These are phyloP conservation scores for Philonicus albiceps DNA, from an alignment of 2,888 invertebrate species.

Conservation along the genomic window DNA sequence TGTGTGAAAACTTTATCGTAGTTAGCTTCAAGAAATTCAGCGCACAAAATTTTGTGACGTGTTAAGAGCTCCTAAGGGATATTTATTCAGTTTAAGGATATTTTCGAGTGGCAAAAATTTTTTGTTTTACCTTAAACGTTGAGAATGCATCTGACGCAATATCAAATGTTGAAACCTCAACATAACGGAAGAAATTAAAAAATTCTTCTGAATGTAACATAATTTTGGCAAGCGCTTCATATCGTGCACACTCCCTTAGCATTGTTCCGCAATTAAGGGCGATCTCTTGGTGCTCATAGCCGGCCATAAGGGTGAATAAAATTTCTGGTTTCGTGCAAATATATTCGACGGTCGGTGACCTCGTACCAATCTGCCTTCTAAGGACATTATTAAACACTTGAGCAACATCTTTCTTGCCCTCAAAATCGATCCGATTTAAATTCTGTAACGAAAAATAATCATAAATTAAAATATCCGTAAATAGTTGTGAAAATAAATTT, in stretches of 20 bases:
- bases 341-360: conserved; percentile 98
- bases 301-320: conserved; percentile 94
- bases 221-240: conserved; percentile 97
- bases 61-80: conserved; percentile 84
- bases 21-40: conserved; percentile 98
- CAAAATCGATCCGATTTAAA: conserved; percentile 78
- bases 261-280: conserved; percentile 99
- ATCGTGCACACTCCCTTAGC: conserved; percentile 97
- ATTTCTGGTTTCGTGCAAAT: conserved; percentile 98
- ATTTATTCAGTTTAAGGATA: not conserved
- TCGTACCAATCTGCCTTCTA: conserved; percentile 96
- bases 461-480: no score
- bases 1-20: conserved; percentile 98
- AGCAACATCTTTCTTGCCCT: conserved; percentile 99
- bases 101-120: not conserved
- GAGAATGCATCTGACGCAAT: conserved; percentile 99
- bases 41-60: conserved; percentile 93
- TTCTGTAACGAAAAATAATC: conserved; percentile 62
- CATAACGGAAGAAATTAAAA: conserved; percentile 99
- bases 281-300: conserved; percentile 98
- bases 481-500: no score
- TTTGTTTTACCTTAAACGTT: conserved; percentile 89
- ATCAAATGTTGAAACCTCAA: conserved; percentile 99
- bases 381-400: conserved; percentile 99
- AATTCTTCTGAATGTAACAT: conserved; percentile 98